phyloP scores from a whole-genome alignment of 2,797 vertebrate species.

The Sebastes kiyomatsui region DNA sequence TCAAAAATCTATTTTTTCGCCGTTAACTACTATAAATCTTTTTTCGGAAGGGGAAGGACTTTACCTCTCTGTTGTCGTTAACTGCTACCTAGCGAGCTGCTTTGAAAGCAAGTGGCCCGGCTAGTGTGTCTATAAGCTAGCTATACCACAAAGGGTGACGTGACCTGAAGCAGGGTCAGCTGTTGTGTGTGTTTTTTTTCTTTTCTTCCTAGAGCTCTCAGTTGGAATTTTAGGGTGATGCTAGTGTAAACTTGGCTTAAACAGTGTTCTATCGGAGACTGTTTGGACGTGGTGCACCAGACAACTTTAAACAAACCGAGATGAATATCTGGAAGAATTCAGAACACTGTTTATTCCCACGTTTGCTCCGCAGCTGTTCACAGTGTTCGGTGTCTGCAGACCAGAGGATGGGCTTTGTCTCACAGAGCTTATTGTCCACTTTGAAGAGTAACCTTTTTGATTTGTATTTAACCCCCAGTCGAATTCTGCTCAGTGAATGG shows the following conservation, averaged over 20 bases:
- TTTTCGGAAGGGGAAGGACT: not conserved
- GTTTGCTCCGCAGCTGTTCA: not conserved
- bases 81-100: slow-evolving; percentile 37
- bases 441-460: slow-evolving; percentile 38
- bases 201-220: not conserved
- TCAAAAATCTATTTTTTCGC: not conserved
- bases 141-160: slow-evolving; percentile 33
- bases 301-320: not conserved
- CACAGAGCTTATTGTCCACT: slow-evolving; percentile 35
- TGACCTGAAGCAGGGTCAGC: slow-evolving; percentile 46
- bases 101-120: slow-evolving; percentile 13
- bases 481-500: slow-evolving; percentile 46
- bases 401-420: slow-evolving; percentile 56
- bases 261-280: not conserved
- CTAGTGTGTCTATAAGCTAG: slow-evolving; percentile 47
- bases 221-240: not conserved
- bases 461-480: slow-evolving; percentile 56
- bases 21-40: not conserved
- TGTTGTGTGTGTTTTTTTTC: not conserved
- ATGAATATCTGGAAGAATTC: not conserved
- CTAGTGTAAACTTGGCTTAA: slow-evolving; percentile 10
- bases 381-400: slow-evolving; percentile 57
- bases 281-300: not conserved
- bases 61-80: not conserved
- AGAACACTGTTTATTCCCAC: not conserved